Conservation (phyloP, 2,888 invertebrate species). For the Cacoxenus indagator region DNA sequence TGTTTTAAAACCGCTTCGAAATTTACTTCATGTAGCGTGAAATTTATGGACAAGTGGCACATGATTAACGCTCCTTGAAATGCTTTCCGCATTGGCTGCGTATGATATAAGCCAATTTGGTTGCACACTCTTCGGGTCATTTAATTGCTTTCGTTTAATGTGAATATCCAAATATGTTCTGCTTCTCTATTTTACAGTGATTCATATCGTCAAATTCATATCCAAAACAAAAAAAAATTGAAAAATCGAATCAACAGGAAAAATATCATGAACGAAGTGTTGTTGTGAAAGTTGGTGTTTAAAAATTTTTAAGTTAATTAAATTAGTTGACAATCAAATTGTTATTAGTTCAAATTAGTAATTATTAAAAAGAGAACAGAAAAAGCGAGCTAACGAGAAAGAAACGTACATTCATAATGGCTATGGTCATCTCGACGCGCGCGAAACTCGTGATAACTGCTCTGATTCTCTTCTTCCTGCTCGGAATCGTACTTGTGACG, state of each 20-base stretch:
- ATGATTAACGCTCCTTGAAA: not conserved
- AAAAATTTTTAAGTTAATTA: conserved; percentile 1
- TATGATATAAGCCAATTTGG: not conserved
- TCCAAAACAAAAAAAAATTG: not conserved
- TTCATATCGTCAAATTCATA: conserved; percentile 6
- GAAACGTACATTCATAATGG: conserved; percentile 70
- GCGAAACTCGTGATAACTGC: conserved; percentile 76
- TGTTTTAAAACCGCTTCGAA: not conserved
- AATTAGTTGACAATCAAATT: conserved; percentile 1
- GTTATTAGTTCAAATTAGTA: not conserved
- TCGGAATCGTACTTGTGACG: conserved; percentile 74
- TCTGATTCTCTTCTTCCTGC: conserved; percentile 73
- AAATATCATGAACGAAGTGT: not conserved
- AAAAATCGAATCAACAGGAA: not conserved
- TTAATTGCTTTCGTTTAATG: not conserved
- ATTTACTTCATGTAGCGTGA: not conserved
- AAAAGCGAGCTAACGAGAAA: conserved; percentile 26
- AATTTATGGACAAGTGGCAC: not conserved
- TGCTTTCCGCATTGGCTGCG: not conserved
- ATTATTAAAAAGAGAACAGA: conserved; percentile 17
- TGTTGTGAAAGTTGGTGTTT: too few species aligned
- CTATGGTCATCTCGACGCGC: conserved; percentile 78
- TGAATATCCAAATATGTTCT: not conserved
- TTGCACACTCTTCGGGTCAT: not conserved
- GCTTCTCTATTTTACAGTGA: conserved; percentile 1